Evolutionary conservation across 1,140 invertebrate genomes (phyloP), one percentile per base, ranked within the genome.

Genomic region (Drosophila leontia): DNA sequence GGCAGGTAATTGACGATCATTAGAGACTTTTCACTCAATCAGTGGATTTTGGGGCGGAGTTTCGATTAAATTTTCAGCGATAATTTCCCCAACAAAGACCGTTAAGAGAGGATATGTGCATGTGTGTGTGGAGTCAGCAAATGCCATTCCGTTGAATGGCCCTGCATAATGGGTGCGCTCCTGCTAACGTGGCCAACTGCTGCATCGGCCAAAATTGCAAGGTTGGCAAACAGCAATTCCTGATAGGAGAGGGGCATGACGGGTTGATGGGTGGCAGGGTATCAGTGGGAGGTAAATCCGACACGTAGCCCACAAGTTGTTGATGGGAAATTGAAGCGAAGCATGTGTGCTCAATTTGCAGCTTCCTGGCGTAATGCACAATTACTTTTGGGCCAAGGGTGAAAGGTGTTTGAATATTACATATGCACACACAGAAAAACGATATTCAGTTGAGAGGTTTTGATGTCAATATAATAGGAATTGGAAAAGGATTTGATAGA

Each of bases 1-100:
- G 65, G 45, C 58, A 58, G 69, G 69, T 80, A 80, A 80, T 79
- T 80, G 69, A 75, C 55, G 75, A 78, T 78, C 76, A 78, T 78
- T 78, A 78, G 76, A 78, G 65, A 63, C 65, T 78, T 70, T 78
- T 51, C 57, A 51, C 57, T 77, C 65, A 70, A 78, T 78, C 76
- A 78, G 64, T 65, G 51, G 60, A 75, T 75, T 65, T 70, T 44
- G 59, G 71, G 71, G 70, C 17, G 70, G 72, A 55, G 74, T 62
- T 62, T 63, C 64, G 75, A 69, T 69, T 78, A 70, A 64, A 47
- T 62, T 63, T 75, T 32, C 68, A 72, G 69, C 68, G 69, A 72
- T 70, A 56, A 72, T 72, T 72, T 59, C 44, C 37, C n/a, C 45
- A 60, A 59, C 55, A 60, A 72, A 74, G 37, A 12, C 44, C 35